These are phyloP conservation scores for Solenopsis fugax DNA, from an alignment of 1,140 invertebrate species.

Conservation along the genomic window DNA sequence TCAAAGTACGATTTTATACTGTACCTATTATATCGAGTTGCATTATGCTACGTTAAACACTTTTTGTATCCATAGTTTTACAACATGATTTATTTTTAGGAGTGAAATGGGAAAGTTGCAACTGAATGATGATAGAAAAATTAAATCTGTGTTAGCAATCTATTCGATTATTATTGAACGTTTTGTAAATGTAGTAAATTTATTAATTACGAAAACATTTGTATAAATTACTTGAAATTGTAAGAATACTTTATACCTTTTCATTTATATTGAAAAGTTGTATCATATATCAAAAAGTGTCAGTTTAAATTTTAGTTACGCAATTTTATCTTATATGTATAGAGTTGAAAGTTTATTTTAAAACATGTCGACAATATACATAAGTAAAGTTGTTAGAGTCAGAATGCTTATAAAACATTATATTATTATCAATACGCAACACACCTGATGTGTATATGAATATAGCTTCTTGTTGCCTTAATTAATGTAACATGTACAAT, in stretches of 20 bases:
- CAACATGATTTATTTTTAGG: conserved; percentile 6
- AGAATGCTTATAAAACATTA: conserved; percentile 48
- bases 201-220: not conserved
- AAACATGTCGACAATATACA: conserved; percentile 23
- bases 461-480: conserved; percentile 70
- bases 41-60: not conserved
- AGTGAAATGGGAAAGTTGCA: conserved; percentile 27
- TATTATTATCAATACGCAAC: conserved; percentile 26
- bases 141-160: not conserved
- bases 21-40: conserved; percentile 33
- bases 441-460: conserved; percentile 54
- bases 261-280: not conserved
- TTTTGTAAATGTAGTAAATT: conserved; percentile 16
- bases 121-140: not conserved
- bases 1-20: conserved; percentile 4
- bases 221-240: conserved; percentile 18
- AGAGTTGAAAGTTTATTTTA: conserved; percentile 32
- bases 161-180: conserved; percentile 21
- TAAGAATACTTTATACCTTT: conserved; percentile 12
- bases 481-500: conserved; percentile 68
- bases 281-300: not conserved
- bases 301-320: conserved; percentile 34
- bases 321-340: conserved; percentile 33
- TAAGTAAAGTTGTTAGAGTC: conserved; percentile 28
- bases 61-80: not conserved